Evolutionary conservation across 2,888 invertebrate genomes (phyloP), one percentile per base, ranked within the genome.

Genomic region (Melanostoma scalare): DNA sequence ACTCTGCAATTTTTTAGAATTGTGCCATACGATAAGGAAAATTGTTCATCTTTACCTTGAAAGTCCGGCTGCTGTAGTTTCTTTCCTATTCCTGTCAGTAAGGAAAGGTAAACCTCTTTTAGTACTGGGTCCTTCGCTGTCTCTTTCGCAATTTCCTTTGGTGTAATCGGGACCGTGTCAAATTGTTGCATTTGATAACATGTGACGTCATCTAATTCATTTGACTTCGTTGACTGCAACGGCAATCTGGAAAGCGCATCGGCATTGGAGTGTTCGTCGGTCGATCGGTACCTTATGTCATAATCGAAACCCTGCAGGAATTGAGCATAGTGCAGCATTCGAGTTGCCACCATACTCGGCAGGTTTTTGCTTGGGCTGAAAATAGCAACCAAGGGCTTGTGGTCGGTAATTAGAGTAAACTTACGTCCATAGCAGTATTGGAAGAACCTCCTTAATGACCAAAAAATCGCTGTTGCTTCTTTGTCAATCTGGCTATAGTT

Each of bases 241-340:
- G 67, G 75, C 6, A 67, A n/a, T 0, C 50, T 46, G 3, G 68
- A 75, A 0, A 75, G 58, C 0, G 56, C 68, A 6, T 75, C 68
- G 8, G 68, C 67, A 46, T 73, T 73, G 20, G 20, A 20, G 20
- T 20, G 20, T n/a, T 33, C 33, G 35, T 58, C 56, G 20, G 50
- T 63, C 42, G 52, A 20, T 20, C 56, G 35, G 53, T 61, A 61
- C n/a, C 46, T n/a, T 46, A 72, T 77, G 2, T 72, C 50, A n/a
- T 71, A 77, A 8, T 52, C 38, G 5, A 56, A 72, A 1, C 50
- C 48, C 42, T 72, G 72, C 20, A 72, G 42, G 8, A 72, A 72
- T 5, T 61, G 52, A 0, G 72, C 60, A 33, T 61, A 40, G 42
- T 72, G 61, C 42, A 61, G 40, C 72, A 72, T 72, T 0, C 67